Evolutionary conservation across 2,888 invertebrate genomes (phyloP).

Genomic region (Stenurella melanura): DNA sequence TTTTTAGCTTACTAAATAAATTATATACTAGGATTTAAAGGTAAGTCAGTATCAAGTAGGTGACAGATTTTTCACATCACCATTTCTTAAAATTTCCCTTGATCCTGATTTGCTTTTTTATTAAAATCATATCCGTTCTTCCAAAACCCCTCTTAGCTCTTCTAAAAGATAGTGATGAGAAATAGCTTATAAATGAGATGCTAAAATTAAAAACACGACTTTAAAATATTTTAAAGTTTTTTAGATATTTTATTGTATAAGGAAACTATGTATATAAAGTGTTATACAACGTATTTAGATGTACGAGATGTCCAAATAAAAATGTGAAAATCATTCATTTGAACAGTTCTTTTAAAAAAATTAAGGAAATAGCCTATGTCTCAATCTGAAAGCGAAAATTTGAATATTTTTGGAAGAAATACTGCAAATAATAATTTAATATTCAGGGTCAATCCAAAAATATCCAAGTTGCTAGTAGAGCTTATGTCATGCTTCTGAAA

Average conservation of each 20-base stretch:
- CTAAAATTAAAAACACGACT: conserved; percentile 19
- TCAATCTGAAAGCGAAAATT: too few species aligned
- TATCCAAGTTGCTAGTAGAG: too few species aligned
- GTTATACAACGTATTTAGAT: conserved; percentile 1
- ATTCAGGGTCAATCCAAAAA: too few species aligned
- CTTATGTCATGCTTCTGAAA: too few species aligned
- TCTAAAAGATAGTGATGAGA: conserved; percentile 17
- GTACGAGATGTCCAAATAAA: conserved; percentile 12
- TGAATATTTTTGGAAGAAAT: too few species aligned
- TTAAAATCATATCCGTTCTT: conserved; percentile 53
- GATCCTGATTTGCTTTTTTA: conserved; percentile 21
- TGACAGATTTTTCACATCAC: background rate
- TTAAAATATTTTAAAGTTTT: conserved; percentile 12
- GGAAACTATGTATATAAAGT: conserved; percentile 25
- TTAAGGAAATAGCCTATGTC: too few species aligned
- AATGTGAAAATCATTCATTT: background rate
- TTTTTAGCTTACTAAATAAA: conserved; percentile 21
- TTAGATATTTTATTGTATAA: conserved; percentile 12
- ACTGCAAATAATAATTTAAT: too few species aligned
- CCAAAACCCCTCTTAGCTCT: conserved; percentile 43
- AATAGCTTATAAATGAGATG: conserved; percentile 15
- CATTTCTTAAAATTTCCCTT: background rate
- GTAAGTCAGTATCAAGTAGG: background rate
- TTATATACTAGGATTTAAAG: conserved; percentile 16
- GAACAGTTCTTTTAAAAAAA: background rate